phyloP scores from a whole-genome alignment of 2,113 vertebrate genomes.

The Rallus limicola region DNA sequence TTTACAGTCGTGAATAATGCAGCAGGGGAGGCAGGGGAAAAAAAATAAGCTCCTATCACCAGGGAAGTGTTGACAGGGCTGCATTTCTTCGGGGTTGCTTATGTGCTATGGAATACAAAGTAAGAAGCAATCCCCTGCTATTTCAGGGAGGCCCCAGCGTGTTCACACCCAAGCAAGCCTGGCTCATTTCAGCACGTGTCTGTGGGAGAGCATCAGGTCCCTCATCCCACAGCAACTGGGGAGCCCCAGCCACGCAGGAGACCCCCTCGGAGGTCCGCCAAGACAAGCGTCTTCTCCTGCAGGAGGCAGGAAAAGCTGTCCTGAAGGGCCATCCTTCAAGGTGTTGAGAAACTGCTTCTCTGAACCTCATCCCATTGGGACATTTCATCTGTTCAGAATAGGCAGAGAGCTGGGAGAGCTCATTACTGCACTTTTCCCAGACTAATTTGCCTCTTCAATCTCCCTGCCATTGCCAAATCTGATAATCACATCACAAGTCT shows the following conservation, averaged over 20 bases:
- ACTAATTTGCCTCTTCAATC: background rate
- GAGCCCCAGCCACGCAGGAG: background rate
- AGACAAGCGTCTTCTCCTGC: background rate
- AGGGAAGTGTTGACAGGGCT: background rate
- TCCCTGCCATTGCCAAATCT: background rate
- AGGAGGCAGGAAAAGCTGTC: background rate
- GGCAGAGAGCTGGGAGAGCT: background rate
- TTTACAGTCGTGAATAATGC: background rate
- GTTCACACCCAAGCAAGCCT: background rate
- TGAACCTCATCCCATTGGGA: background rate
- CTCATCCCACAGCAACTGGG: background rate
- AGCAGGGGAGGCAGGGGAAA: background rate
- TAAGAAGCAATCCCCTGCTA: background rate
- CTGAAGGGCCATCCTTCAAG: background rate
- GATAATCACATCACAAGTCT: background rate
- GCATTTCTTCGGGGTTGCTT: background rate
- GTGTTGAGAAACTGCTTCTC: background rate
- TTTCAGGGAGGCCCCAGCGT: accelerated
- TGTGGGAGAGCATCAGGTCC: background rate
- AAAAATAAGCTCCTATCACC: background rate
- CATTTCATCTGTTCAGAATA: background rate
- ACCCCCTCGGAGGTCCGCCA: too few species aligned
- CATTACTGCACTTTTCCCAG: background rate
- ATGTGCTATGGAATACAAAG: background rate
- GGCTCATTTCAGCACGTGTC: accelerated